Base-by-base conservation (phyloP, 2,888 invertebrate genomes). In the Agrilus mali region DNA sequence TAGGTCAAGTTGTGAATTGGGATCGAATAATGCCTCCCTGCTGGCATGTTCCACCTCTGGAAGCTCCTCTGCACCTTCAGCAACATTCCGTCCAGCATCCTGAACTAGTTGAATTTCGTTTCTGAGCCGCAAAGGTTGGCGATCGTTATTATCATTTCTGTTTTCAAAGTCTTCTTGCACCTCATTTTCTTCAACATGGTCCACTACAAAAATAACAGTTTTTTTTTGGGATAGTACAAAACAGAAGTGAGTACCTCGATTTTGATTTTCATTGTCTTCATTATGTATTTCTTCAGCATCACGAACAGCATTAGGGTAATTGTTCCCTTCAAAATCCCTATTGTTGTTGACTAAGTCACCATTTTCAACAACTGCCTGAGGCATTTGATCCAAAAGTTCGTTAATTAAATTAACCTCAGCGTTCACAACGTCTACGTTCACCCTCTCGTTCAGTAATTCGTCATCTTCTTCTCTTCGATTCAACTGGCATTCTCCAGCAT, bases 341-440 rank as follows among this genome's bases (percentile, higher is more conserved):
- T 72, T 73, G 50, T 73, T 72, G 52, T 73, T 72, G 3, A 68
- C 71, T 31, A 73, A 58, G 57, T 73, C 72, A 2, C 71, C 71
- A 47, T 71, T 73, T 57, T 72, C 70, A 2, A 70, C 67, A 39
- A 63, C 53, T 15, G 16, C 15, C n/a, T 33, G 40, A 10, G 48
- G 43, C 16, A 54, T 34, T 16, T 44, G 43, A 33, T 46, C 37
- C n/a, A 47, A 38, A 2, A 40, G 47, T 36, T 45, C 45, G 4
- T 46, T 43, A 40, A 37, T 17, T 12, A 33, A n/a, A 15, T 32
- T 27, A 10, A 27, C 27, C 10, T 27, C 27, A 10, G 27, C 27
- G 27, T 27, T 27, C 8, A 27, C 27, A 27, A 27, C 10, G 3
- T 48, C 45, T 22, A 44, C 41, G 14, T 15, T 15, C 3, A 20